phyloP scores from a whole-genome alignment of 2,888 invertebrate species.

The Ceriagrion tenellum region DNA sequence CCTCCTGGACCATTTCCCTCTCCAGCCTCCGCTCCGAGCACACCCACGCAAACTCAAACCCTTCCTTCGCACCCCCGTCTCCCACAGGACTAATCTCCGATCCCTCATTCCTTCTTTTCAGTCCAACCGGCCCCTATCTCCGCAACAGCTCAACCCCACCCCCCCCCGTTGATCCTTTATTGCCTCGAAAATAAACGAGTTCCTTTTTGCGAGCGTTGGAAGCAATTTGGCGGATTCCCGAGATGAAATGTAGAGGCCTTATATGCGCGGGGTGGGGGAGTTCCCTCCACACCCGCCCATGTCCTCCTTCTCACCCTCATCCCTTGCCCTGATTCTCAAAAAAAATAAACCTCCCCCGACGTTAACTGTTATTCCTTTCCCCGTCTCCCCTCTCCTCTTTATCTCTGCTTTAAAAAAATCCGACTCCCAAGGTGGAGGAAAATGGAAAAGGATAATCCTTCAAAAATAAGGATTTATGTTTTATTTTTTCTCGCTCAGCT shows the following conservation, averaged over 20 bases:
- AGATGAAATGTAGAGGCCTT: slow-evolving; percentile 29
- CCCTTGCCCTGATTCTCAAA: not conserved
- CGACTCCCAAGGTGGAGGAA: not conserved
- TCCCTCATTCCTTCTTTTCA: not conserved
- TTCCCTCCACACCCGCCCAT: not conserved
- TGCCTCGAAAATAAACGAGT: slow-evolving; percentile 39
- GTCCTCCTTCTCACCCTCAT: not conserved
- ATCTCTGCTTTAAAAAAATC: not conserved
- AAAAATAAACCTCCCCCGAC: not conserved
- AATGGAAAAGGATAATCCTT: not conserved
- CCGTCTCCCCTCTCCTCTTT: not conserved
- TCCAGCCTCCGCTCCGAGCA: not conserved
- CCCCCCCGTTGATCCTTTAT: slow-evolving; percentile 10
- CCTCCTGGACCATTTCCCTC: not conserved
- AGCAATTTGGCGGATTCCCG: slow-evolving; percentile 33
- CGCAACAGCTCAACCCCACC: not conserved
- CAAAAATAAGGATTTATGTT: not conserved
- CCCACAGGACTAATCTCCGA: slow-evolving; percentile 1
- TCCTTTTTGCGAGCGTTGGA: slow-evolving; percentile 26
- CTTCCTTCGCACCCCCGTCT: not conserved
- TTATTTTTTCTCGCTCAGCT: not conserved
- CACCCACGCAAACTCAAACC: not conserved
- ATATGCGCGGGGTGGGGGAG: not conserved
- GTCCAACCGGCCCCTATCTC: not conserved
- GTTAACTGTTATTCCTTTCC: not conserved